phyloP scores from a whole-genome alignment of 2,888 invertebrate species.

The Anoncus sp. region DNA sequence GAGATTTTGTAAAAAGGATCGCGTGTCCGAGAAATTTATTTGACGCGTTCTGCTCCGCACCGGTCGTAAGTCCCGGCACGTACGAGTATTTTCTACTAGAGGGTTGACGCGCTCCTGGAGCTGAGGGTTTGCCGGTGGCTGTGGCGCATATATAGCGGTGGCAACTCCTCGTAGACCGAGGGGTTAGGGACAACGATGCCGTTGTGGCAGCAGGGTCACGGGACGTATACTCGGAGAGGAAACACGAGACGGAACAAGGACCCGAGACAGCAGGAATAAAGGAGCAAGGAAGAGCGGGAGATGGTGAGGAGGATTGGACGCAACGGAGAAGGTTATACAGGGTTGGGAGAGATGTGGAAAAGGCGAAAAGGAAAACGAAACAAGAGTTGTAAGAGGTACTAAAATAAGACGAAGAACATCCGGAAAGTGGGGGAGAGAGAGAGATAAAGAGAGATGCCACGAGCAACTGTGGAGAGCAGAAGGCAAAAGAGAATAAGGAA shows the following conservation, averaged over 20 bases:
- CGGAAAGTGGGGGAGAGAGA: constrained; percentile 41
- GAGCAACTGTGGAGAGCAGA: constrained; percentile 35
- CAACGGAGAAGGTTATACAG: constrained; percentile 12
- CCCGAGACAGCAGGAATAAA: constrained; percentile 13
- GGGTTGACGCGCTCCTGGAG: constrained; percentile 8
- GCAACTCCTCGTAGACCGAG: constrained; percentile 6
- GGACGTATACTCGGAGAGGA: constrained; percentile 14
- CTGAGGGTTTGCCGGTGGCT: constrained; percentile 18
- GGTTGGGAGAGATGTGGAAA: constrained; percentile 27
- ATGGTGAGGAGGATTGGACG: neutral
- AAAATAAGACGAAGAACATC: constrained; percentile 20
- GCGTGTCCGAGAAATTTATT: constrained; percentile 75
- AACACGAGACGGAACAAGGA: constrained; percentile 29
- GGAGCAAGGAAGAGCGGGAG: constrained; percentile 11
- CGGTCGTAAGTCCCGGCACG: constrained; percentile 75
- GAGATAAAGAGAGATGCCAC: constrained; percentile 37
- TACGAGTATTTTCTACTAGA: constrained; percentile 65
- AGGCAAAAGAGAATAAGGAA: constrained; percentile 35
- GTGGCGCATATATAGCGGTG: too few relatives aligned
- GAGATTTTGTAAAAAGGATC: constrained; percentile 71
- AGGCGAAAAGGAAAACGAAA: constrained; percentile 16
- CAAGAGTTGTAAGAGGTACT: constrained; percentile 14
- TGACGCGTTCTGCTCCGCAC: constrained; percentile 66
- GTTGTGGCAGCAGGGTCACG: neutral
- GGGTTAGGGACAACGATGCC: neutral